Percentiles rank a stretch among this genome's conserved stretches.
phyloP scores from a whole-genome alignment of 2,113 vertebrate genomes.

The Sialia sialis region DNA sequence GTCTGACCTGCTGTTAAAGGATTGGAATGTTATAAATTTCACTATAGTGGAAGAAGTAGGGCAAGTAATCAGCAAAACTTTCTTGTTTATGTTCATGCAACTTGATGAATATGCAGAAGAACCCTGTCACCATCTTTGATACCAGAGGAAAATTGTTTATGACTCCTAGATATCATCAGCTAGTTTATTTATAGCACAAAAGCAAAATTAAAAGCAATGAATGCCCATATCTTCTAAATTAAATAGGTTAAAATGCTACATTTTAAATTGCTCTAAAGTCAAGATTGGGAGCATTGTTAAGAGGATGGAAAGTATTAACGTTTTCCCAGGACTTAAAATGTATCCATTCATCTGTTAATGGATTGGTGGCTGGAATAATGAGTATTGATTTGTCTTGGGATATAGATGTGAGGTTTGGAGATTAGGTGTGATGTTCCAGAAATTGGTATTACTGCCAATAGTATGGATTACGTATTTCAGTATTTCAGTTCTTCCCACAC shows the following conservation, averaged over 20 bases:
- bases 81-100: neutral
- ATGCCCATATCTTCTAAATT: constrained; percentile 43
- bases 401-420: neutral
- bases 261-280: constrained; percentile 7
- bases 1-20: neutral
- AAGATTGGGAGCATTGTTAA: constrained; percentile 12
- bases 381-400: neutral
- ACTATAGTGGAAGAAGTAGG: neutral
- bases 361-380: neutral
- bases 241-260: neutral
- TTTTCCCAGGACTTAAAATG: constrained; percentile 12
- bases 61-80: neutral
- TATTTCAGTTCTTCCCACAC: neutral
- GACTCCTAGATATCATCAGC: constrained; percentile 11
- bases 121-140: constrained; percentile 19
- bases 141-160: constrained; percentile 56
- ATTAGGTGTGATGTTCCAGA: neutral
- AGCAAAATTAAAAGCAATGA: constrained; percentile 38
- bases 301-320: constrained; percentile 21
- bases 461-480: neutral
- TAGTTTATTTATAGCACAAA: constrained; percentile 54
- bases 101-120: constrained; percentile 48
- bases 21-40: neutral
- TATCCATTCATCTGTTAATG: neutral
- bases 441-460: neutral